Evolutionary conservation across 1,140 invertebrate species (phyloP).

Genomic region (Diachasmimorpha longicaudata): DNA sequence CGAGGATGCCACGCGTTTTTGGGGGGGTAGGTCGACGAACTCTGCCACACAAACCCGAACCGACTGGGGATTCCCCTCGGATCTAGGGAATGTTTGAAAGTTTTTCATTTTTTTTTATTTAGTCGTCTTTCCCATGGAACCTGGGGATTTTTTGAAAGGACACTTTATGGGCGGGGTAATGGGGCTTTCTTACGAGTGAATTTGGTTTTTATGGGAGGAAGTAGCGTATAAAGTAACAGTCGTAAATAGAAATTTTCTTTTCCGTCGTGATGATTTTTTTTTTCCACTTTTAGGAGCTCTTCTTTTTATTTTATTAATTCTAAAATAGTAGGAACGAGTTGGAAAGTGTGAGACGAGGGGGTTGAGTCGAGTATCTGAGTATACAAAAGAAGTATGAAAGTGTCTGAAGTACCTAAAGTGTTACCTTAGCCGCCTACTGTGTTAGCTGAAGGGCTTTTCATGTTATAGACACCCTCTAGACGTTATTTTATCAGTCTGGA

Average conservation of each 20-base stretch:
- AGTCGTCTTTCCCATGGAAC: not conserved
- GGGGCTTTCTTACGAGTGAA: not conserved
- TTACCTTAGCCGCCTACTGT: constrained; percentile 4
- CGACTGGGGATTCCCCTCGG: not conserved
- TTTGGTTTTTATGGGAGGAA: not conserved
- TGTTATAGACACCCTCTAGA: constrained; percentile 4
- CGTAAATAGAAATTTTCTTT: not conserved
- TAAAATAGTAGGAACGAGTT: not conserved
- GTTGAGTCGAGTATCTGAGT: not conserved
- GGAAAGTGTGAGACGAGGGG: not conserved
- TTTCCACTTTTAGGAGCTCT: not conserved
- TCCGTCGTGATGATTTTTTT: not conserved
- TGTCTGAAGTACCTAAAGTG: constrained; percentile 10
- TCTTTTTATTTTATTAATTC: not conserved
- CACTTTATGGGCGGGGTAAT: not conserved
- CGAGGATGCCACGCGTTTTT: constrained; percentile 3
- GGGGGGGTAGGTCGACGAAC: not conserved
- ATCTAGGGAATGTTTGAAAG: not conserved
- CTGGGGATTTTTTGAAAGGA: not conserved
- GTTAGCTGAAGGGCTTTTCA: constrained; percentile 10
- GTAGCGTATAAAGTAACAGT: not conserved
- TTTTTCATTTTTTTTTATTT: not conserved
- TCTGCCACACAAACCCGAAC: not conserved
- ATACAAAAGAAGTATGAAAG: constrained; percentile 4
- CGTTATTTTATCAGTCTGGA: constrained; percentile 7